A percentile compares a stretch with the other conserved stretches of the same genome.
Conservation (phyloP, 2,113 vertebrate genomes). For the Benitochromis conjunctus region DNA sequence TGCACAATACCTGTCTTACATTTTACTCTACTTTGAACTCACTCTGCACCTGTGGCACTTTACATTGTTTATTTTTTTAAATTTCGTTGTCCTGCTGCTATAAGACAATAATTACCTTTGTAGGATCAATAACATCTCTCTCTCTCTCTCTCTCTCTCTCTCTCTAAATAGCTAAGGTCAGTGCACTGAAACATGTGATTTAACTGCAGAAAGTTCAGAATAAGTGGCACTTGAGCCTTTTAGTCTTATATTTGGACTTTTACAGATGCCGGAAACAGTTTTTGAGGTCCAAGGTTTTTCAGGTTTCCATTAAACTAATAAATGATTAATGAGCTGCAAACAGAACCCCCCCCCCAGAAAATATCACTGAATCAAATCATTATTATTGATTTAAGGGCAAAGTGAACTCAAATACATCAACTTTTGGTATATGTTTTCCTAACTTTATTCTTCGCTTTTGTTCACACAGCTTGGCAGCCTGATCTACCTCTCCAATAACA, state of each 20-base stretch:
- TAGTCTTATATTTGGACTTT: not conserved
- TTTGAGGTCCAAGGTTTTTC: not conserved
- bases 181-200: not conserved
- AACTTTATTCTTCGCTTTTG: slow-evolving; percentile 5
- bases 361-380: not conserved
- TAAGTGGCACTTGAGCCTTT: not conserved
- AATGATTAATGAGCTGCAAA: not conserved
- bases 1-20: not conserved
- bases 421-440: not conserved
- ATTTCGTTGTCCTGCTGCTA: not conserved
- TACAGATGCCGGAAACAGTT: not conserved
- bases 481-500: slow-evolving; percentile 79
- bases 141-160: not conserved
- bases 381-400: not conserved
- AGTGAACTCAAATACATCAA: not conserved
- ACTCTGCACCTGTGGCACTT: not conserved
- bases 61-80: not conserved
- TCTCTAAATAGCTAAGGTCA: not conserved
- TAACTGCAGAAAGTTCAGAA: not conserved
- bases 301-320: not conserved
- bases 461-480: slow-evolving; percentile 83
- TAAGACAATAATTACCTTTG: not conserved
- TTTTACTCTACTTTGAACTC: not conserved
- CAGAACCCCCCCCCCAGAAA: not conserved
- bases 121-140: not conserved